Conservation (phyloP, 2,113 vertebrate genomes). For the Vicugna pacos region DNA sequence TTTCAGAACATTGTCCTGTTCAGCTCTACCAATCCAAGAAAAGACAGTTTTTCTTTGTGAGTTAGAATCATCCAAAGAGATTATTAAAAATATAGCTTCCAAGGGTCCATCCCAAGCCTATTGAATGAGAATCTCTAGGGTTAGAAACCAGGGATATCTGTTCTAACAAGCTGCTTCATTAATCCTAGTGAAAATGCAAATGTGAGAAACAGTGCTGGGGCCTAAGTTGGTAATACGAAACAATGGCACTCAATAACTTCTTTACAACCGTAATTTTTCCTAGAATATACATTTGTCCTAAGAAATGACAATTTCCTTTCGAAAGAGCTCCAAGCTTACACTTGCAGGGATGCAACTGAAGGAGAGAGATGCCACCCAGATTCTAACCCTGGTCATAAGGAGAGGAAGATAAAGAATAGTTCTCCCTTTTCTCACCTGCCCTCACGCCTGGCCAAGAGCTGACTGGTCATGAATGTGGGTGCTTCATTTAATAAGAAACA, state of each 20-base stretch:
- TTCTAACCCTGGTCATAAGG: neutral
- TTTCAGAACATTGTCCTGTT: neutral
- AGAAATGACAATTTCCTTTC: neutral
- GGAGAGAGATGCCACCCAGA: neutral
- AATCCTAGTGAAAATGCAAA: neutral
- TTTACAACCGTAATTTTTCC: constrained; percentile 24
- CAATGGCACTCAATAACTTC: neutral
- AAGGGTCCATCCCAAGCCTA: neutral
- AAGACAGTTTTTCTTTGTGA: neutral
- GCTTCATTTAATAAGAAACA: constrained; percentile 5
- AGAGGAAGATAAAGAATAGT: neutral
- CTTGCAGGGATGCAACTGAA: neutral
- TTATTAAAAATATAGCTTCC: constrained; percentile 13
- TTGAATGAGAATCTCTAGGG: neutral
- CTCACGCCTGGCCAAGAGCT: neutral
- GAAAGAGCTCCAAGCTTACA: neutral
- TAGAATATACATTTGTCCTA: neutral
- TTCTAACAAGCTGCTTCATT: neutral
- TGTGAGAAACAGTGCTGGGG: neutral
- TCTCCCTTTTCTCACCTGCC: neutral
- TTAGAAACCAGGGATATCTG: neutral
- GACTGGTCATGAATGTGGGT: neutral
- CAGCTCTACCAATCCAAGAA: neutral
- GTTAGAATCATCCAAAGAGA: neutral
- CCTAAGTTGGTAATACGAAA: constrained; percentile 1